A percentile compares a stretch with the other conserved stretches of the same genome.
Evolutionary conservation across 2,113 vertebrate genomes (phyloP).

Genomic region (Leptosomus discolor): DNA sequence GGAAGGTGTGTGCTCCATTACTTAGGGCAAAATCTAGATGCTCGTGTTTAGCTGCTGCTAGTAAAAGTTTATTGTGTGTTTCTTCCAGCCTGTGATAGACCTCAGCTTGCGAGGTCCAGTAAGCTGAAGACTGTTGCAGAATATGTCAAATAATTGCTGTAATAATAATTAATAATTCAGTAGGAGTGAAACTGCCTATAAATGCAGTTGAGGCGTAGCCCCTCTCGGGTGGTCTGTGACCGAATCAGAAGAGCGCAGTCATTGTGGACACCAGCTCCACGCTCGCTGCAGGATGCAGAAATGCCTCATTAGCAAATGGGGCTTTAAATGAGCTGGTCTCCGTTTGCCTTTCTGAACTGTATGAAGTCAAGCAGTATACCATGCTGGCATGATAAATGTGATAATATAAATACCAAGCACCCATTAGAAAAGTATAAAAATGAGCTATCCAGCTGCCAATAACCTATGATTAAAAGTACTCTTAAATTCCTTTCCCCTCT

Average conservation of each 20-base stretch:
- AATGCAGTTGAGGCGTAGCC: not conserved
- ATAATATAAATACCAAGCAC: not conserved
- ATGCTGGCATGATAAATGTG: not conserved
- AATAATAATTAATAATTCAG: not conserved
- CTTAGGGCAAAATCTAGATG: not conserved
- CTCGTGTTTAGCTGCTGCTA: not conserved
- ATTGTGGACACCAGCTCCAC: not conserved
- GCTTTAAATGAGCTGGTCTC: not conserved
- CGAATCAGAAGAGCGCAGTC: not conserved
- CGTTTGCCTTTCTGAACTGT: not conserved
- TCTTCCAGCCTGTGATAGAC: not conserved
- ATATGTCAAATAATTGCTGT: not conserved
- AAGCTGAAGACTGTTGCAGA: not conserved
- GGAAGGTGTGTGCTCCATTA: not conserved
- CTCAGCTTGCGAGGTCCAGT: fast-evolving
- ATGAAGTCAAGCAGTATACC: not conserved
- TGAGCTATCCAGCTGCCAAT: conserved; percentile 16
- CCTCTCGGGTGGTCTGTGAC: not conserved
- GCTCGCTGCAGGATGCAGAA: not conserved
- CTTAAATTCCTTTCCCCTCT: not conserved
- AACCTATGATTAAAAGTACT: conserved; percentile 15
- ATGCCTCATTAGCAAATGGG: not conserved
- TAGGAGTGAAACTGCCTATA: not conserved
- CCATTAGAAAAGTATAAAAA: not conserved
- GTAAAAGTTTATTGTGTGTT: not conserved